Conservation (phyloP, 1,140 invertebrate genomes). For the Hyles euphorbiae region DNA sequence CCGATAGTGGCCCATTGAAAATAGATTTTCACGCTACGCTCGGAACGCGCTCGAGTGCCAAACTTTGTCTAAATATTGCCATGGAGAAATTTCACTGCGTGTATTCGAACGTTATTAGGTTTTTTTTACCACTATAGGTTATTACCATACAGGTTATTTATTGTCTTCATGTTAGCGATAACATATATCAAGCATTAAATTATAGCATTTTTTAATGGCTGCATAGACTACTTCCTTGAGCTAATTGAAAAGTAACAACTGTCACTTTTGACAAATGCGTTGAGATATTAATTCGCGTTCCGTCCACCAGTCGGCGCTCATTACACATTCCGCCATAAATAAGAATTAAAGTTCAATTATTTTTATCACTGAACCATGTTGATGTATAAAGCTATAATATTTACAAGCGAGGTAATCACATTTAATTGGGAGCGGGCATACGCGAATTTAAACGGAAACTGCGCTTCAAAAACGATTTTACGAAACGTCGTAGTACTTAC, state of each 20-base stretch:
- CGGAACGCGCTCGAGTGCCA: constrained; percentile 44
- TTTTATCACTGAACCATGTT: constrained; percentile 43
- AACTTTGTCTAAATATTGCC: constrained; percentile 61
- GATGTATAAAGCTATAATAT: constrained; percentile 47
- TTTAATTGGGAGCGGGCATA: constrained; percentile 61
- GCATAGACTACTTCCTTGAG: too few relatives aligned
- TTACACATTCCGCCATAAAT: too few relatives aligned
- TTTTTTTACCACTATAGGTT: neutral
- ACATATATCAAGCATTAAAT: too few relatives aligned
- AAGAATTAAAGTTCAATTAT: constrained; percentile 2
- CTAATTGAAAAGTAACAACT: too few relatives aligned
- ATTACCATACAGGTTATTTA: neutral
- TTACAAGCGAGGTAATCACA: constrained; percentile 46
- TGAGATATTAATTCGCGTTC: too few relatives aligned
- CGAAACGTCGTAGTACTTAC: constrained; percentile 28
- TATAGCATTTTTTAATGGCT: too few relatives aligned
- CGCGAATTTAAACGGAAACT: constrained; percentile 31
- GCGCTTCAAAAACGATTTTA: constrained; percentile 29
- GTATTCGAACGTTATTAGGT: constrained; percentile 10
- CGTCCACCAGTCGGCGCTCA: too few relatives aligned
- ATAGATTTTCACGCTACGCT: constrained; percentile 71
- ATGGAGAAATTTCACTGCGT: constrained; percentile 15
- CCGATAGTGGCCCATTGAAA: constrained; percentile 70
- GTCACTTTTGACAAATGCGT: too few relatives aligned
- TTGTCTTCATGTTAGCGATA: too few relatives aligned